phyloP scores from a whole-genome alignment of 2,113 vertebrate species.

The Brachypodius melanocephalos region DNA sequence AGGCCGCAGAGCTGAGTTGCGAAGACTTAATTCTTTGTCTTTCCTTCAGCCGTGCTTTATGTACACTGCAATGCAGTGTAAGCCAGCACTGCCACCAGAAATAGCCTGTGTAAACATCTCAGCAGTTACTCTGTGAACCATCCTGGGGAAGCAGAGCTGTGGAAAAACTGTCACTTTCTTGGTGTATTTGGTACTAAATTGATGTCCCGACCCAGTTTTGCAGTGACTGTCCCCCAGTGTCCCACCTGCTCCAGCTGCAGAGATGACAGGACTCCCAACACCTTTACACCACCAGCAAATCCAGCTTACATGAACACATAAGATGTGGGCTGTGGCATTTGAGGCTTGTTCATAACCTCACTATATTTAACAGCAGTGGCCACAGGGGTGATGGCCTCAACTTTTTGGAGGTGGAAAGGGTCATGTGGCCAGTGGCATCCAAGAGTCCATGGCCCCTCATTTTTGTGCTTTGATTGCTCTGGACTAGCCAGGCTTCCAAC shows the following conservation, averaged over 20 bases:
- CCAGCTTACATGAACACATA: rapidly evolving
- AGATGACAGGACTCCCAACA: rapidly evolving
- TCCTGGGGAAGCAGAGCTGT: background rate
- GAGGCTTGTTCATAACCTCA: background rate
- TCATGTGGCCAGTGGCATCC: background rate
- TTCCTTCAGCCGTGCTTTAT: background rate
- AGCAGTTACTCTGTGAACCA: background rate
- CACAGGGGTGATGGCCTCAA: background rate
- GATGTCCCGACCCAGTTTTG: rapidly evolving
- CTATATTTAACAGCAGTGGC: background rate
- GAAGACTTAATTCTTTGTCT: background rate
- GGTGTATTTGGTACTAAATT: background rate
- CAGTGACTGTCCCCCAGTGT: background rate
- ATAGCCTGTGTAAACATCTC: background rate
- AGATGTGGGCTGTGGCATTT: background rate
- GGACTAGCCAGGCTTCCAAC: background rate
- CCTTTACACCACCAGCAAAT: background rate
- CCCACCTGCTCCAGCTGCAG: background rate
- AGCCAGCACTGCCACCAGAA: background rate
- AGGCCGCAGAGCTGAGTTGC: background rate
- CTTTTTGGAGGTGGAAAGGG: background rate
- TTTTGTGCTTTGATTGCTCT: background rate
- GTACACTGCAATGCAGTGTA: background rate
- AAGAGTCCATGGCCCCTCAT: rapidly evolving
- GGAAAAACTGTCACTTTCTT: background rate